Conservation (phyloP, 2,797 vertebrate genomes). For the Echiichthys vipera region DNA sequence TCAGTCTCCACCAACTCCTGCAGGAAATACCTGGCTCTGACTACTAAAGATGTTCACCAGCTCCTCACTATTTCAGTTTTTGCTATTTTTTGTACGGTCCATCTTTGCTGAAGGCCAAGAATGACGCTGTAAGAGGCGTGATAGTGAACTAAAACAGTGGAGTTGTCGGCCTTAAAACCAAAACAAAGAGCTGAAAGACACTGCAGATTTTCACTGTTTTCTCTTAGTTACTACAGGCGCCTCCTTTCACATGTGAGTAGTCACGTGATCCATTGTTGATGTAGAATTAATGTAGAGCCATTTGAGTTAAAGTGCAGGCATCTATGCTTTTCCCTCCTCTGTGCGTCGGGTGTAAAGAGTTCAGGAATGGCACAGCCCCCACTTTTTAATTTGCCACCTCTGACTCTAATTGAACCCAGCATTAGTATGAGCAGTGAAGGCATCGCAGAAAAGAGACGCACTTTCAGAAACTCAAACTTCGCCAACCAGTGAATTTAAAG, state of each 20-base stretch:
- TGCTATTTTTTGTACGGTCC: not conserved
- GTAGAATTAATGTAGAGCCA: too few relatives aligned
- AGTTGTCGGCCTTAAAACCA: not conserved
- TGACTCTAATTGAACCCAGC: slow-evolving; percentile 4
- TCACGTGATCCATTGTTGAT: not conserved
- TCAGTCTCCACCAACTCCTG: not conserved
- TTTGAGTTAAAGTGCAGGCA: not conserved
- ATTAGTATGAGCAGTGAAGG: not conserved
- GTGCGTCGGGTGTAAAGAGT: not conserved
- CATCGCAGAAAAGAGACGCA: not conserved
- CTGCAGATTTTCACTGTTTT: too few relatives aligned
- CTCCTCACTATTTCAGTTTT: not conserved
- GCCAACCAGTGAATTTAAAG: not conserved
- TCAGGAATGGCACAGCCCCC: not conserved
- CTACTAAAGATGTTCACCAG: not conserved
- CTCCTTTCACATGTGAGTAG: not conserved
- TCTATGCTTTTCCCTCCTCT: not conserved
- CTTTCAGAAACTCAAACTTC: slow-evolving; percentile 14
- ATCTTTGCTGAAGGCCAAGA: not conserved
- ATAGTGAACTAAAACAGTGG: not conserved
- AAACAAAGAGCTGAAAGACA: not conserved
- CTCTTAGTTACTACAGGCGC: too few relatives aligned
- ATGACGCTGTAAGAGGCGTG: not conserved
- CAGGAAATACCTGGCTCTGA: too few relatives aligned
- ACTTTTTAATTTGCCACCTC: not conserved